Base-by-base conservation (phyloP, 2,888 invertebrate genomes). In the Cryptocephalus moraei region DNA sequence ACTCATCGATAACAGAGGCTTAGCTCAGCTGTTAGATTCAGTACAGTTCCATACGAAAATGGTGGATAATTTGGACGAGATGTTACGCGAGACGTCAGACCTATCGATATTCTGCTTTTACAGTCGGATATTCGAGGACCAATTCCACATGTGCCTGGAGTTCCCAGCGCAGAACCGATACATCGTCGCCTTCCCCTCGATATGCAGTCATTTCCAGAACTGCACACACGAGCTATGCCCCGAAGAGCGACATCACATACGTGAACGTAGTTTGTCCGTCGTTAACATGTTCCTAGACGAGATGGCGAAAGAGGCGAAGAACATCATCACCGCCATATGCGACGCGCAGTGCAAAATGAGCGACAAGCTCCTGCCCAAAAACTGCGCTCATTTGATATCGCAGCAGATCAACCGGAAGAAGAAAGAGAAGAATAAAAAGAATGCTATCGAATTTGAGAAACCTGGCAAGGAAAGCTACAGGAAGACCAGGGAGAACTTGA, bases 101-200 rank as follows among this genome's bases (percentile, higher is more conserved):
- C 75, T 99, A 12, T 96, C 96, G 0, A 84, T 97, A 54, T 97
- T 97, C 68, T 99, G 97, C 69, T 97, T 97, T 67, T 96, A 95
- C 70, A 94, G 86, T 63, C 87, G 91, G 73, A 90, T 93, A 68
- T 96, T 97, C 72, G 94, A 97, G 69, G 93, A 91, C 62, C 96
- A 97, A 70, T 97, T 99, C 68, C 94, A 94, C 64, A 92, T 94
- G 91, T 97, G 97, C 71, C 75, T 99, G 56, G 96, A 97, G 69
- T 95, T 99, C 67, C 97, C 99, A 32, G 95, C 96, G 14, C 99
- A 99, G 72, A 94, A 94, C 71, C 83, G 99, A 39, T 99, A 90
- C 67, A 95, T 96, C 54, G 90, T 97, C 56, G 93, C 96, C 44
- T 99, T 99, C 69, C 99, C 99, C 8, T 76, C 96, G 47, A 91